Evolutionary conservation across 2,888 invertebrate genomes (phyloP).

Genomic region (Polyommatus icarus): DNA sequence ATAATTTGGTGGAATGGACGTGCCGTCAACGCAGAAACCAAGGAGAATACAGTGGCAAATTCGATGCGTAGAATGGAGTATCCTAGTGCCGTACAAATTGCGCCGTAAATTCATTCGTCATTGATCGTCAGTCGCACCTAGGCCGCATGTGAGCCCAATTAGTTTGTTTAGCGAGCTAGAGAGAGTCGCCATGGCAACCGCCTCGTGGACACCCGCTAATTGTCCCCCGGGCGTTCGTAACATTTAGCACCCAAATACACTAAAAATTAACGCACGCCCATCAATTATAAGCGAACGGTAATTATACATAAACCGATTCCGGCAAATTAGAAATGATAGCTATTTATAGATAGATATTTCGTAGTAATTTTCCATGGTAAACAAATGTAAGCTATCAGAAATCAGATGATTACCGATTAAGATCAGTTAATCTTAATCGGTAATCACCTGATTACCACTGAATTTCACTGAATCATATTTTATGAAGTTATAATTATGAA

Average conservation of each 20-base stretch:
- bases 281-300: background rate
- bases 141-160: slow-evolving; percentile 52
- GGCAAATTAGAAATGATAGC: background rate
- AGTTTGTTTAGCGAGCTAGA: slow-evolving; percentile 67
- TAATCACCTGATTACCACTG: too few relatives aligned
- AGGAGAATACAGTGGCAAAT: background rate
- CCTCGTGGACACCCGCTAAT: slow-evolving; percentile 63
- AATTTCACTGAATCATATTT: too few relatives aligned
- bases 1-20: too few relatives aligned
- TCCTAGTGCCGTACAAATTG: background rate
- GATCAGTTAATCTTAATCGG: too few relatives aligned
- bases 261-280: background rate
- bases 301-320: slow-evolving; percentile 2
- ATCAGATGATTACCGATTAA: background rate
- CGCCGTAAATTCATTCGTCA: slow-evolving; percentile 10
- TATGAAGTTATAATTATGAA: too few relatives aligned
- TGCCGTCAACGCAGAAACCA: background rate
- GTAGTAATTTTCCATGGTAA: background rate
- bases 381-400: background rate
- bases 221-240: slow-evolving; percentile 59
- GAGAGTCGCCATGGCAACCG: slow-evolving; percentile 60
- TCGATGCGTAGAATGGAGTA: background rate
- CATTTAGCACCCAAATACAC: slow-evolving; percentile 50
- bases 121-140: slow-evolving; percentile 3
- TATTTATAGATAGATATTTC: background rate